Evolutionary conservation across 2,113 vertebrate genomes (phyloP).

Genomic region (Cacatua alba): DNA sequence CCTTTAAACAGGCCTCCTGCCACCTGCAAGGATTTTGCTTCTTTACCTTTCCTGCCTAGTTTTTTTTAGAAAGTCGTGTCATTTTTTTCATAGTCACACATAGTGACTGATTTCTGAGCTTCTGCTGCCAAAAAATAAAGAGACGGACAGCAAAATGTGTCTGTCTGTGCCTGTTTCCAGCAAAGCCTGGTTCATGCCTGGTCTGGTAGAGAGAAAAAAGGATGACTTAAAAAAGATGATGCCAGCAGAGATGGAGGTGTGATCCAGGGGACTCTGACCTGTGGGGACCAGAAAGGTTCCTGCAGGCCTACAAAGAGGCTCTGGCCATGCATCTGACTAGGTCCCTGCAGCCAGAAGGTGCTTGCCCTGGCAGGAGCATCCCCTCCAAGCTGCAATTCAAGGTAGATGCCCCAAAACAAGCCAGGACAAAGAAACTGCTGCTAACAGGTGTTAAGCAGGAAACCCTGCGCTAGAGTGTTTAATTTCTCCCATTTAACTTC

Average conservation of each 20-base stretch:
- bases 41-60: background rate
- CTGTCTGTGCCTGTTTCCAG: background rate
- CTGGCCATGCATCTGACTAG: background rate
- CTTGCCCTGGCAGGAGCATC: background rate
- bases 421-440: background rate
- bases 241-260: background rate
- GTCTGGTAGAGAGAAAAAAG: background rate
- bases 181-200: background rate
- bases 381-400: background rate
- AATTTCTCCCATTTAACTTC: background rate
- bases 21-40: background rate
- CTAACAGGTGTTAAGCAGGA: background rate
- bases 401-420: background rate
- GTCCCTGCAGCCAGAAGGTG: background rate
- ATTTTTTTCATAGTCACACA: background rate
- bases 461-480: background rate
- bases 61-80: background rate
- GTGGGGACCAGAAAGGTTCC: background rate
- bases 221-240: background rate
- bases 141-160: background rate
- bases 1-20: background rate
- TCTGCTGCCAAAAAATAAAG: background rate
- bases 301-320: background rate
- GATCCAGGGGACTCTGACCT: background rate
- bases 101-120: background rate